Percentiles rank a stretch among this genome's conserved stretches.
phyloP scores from a whole-genome alignment of 1,140 invertebrate species.

The Zaprionus taronus region DNA sequence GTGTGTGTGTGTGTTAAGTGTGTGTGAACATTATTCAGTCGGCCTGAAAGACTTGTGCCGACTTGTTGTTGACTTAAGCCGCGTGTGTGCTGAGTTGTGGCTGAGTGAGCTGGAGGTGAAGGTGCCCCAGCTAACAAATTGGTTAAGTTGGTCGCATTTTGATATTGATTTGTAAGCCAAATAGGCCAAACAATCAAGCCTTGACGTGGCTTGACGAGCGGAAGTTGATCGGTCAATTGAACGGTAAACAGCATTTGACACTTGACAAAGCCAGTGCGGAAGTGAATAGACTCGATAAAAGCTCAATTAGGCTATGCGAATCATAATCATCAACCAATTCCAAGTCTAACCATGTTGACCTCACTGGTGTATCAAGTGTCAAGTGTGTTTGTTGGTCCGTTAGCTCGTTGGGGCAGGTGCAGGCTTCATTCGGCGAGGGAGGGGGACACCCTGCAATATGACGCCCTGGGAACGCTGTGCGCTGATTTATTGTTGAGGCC shows the following conservation, averaged over 20 bases:
- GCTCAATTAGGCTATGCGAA: constrained; percentile 59
- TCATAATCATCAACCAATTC: constrained; percentile 33
- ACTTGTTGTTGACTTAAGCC: constrained; percentile 70
- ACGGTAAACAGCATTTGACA: constrained; percentile 75
- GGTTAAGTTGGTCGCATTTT: constrained; percentile 66
- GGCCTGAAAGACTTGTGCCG: constrained; percentile 34
- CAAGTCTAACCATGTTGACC: constrained; percentile 23
- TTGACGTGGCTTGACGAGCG: constrained; percentile 36
- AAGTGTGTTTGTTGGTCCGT: constrained; percentile 29
- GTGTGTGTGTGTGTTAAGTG: constrained; percentile 7
- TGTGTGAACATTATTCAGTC: constrained; percentile 34
- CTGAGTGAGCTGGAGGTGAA: not conserved
- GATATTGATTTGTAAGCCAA: constrained; percentile 57
- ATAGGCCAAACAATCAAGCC: constrained; percentile 27
- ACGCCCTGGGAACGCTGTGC: constrained; percentile 63
- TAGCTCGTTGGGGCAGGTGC: constrained; percentile 30
- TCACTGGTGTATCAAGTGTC: constrained; percentile 66
- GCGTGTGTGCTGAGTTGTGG: constrained; percentile 14
- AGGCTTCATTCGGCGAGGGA: not conserved
- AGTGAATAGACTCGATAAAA: constrained; percentile 49
- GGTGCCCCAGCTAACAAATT: constrained; percentile 64
- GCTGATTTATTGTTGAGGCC: constrained; percentile 10
- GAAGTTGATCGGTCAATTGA: constrained; percentile 66
- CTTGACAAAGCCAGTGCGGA: constrained; percentile 59
- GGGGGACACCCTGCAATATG: constrained; percentile 50